phyloP scores from a whole-genome alignment of 2,113 vertebrate genomes.

The Actinemys pallida region DNA sequence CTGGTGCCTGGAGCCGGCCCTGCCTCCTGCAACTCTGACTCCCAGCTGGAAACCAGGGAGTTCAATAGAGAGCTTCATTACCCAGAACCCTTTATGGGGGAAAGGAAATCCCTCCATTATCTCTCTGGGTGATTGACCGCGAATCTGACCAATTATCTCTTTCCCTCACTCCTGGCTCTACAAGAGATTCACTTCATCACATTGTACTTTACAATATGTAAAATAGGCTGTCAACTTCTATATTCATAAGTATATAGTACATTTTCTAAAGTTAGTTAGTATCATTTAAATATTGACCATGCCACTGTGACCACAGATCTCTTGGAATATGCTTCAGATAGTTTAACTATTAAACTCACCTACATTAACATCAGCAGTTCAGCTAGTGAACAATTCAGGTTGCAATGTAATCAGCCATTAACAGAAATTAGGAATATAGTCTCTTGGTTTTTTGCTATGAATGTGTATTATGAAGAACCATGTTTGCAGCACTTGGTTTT shows the following conservation, averaged over 20 bases:
- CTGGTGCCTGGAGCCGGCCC: too few species aligned
- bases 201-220: neutral
- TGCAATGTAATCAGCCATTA: neutral
- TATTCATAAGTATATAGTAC: neutral
- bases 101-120: neutral
- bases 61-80: neutral
- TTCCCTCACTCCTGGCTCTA: neutral
- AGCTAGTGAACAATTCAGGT: neutral
- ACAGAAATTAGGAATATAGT: neutral
- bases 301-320: neutral
- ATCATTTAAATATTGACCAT: neutral
- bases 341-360: neutral
- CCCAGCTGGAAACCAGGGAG: neutral
- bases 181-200: neutral
- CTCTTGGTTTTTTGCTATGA: neutral
- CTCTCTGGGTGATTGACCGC: neutral
- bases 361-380: neutral
- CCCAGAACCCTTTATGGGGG: neutral
- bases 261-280: neutral
- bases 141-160: neutral
- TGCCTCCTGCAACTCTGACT: rapidly evolving
- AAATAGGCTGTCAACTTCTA: neutral
- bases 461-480: neutral
- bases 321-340: neutral
- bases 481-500: neutral